phyloP scores from a whole-genome alignment of 1,140 invertebrate species.

The Rhysida immarginata region DNA sequence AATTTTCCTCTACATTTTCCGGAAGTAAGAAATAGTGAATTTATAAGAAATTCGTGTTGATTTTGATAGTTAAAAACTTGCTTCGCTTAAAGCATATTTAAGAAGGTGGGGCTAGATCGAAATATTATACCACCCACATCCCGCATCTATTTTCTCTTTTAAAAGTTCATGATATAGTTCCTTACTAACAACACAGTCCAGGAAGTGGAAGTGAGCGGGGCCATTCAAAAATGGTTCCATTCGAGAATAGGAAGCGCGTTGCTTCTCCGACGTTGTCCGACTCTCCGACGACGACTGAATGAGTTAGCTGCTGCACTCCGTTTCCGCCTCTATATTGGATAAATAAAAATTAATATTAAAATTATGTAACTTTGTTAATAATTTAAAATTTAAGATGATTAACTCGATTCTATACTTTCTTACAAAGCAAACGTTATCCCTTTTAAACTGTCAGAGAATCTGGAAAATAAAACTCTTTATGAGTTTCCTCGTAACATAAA shows the following conservation, averaged over 20 bases:
- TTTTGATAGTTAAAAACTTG: too few relatives aligned
- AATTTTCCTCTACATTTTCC: too few relatives aligned
- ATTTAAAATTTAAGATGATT: too few relatives aligned
- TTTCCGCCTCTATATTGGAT: background rate
- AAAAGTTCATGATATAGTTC: too few relatives aligned
- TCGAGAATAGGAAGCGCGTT: background rate
- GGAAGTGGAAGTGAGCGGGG: background rate
- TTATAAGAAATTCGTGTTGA: too few relatives aligned
- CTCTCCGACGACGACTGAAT: slow-evolving; percentile 2
- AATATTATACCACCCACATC: too few relatives aligned
- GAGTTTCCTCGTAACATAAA: background rate
- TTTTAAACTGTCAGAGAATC: slow-evolving; percentile 2
- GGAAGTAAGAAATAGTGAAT: too few relatives aligned
- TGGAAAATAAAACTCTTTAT: background rate
- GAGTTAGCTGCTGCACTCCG: background rate
- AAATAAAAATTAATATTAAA: background rate
- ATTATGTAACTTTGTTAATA: background rate
- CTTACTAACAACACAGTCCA: slow-evolving; percentile 1
- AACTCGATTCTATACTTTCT: too few relatives aligned
- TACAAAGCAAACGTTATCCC: slow-evolving; percentile 3
- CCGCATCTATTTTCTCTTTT: too few relatives aligned
- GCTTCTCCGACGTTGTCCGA: background rate
- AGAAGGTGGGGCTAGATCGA: too few relatives aligned
- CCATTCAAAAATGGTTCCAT: slow-evolving; percentile 4
- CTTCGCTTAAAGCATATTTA: too few relatives aligned